These are phyloP conservation scores for Colletes gigas DNA, from an alignment of 1,140 invertebrate species.

Conservation along the genomic window DNA sequence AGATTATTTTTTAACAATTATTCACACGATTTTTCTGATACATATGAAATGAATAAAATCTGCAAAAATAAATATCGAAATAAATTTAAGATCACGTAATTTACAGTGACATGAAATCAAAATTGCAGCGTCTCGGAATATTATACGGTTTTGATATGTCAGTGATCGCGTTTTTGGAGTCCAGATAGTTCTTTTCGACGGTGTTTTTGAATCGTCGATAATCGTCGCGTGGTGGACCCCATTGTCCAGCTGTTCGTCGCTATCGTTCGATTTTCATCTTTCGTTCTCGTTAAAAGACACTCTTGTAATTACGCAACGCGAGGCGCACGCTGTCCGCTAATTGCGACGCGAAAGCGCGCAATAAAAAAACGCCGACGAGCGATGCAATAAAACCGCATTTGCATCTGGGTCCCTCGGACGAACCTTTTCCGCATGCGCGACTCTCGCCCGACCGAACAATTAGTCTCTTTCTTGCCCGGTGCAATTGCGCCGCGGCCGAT, in stretches of 20 bases:
- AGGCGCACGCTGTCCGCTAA: conserved; percentile 29
- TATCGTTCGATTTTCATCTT: not conserved
- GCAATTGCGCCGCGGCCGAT: conserved; percentile 14
- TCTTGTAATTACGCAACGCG: conserved; percentile 29
- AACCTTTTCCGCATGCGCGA: conserved; percentile 4
- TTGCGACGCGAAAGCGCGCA: conserved; percentile 26
- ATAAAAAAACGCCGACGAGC: conserved; percentile 16
- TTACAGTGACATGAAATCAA: no score
- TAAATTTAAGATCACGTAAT: no score
- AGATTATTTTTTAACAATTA: no score
- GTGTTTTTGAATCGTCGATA: not conserved
- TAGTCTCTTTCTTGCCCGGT: not conserved
- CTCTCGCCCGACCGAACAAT: not conserved
- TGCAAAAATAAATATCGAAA: no score
- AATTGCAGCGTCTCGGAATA: no score
- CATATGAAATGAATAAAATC: no score
- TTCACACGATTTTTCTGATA: no score
- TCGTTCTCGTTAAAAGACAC: not conserved
- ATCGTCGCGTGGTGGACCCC: not conserved
- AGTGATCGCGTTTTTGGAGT: no score
- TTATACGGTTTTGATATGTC: no score
- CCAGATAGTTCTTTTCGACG: no score
- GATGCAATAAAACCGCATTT: conserved; percentile 12
- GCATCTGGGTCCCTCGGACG: conserved; percentile 3
- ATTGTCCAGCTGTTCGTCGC: conserved; percentile 11